Evolutionary conservation across 2,888 invertebrate genomes (phyloP).

Genomic region (Epinotia bilunana): DNA sequence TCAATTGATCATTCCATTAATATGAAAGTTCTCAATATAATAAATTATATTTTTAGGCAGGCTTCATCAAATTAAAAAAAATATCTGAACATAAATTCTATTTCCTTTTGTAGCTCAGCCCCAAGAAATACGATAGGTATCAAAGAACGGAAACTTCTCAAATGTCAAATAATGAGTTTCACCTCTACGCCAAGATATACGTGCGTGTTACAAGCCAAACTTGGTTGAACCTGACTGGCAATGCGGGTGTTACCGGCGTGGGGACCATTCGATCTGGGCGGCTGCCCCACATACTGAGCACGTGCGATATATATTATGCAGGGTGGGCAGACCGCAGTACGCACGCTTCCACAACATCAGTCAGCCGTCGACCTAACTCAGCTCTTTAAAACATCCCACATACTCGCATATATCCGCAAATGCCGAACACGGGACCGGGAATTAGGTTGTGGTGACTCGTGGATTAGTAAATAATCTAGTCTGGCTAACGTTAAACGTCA

Average conservation of each 20-base stretch:
- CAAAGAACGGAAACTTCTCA: slow-evolving; percentile 35
- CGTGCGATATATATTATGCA: slow-evolving; percentile 55
- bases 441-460: slow-evolving; percentile 51
- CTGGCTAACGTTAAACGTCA: slow-evolving; percentile 20
- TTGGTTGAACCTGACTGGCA: background rate
- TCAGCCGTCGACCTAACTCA: slow-evolving; percentile 61
- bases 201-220: slow-evolving; percentile 23
- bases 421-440: slow-evolving; percentile 53
- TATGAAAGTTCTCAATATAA: background rate
- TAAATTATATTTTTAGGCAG: background rate
- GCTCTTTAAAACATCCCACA: slow-evolving; percentile 42
- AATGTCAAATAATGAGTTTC: slow-evolving; percentile 42
- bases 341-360: slow-evolving; percentile 58
- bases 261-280: background rate
- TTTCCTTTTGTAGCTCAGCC: slow-evolving; percentile 26
- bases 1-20: background rate
- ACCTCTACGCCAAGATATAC: slow-evolving; percentile 38
- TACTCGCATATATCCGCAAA: slow-evolving; percentile 49
- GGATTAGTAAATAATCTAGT: slow-evolving; percentile 42
- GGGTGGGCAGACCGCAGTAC: slow-evolving; percentile 39
- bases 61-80: background rate
- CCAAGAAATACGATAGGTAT: slow-evolving; percentile 29
- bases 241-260: background rate
- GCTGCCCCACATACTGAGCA: slow-evolving; percentile 32
- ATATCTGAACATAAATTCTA: background rate